phyloP scores from a whole-genome alignment of 2,113 vertebrate species.

The Peromyscus maniculatus region DNA sequence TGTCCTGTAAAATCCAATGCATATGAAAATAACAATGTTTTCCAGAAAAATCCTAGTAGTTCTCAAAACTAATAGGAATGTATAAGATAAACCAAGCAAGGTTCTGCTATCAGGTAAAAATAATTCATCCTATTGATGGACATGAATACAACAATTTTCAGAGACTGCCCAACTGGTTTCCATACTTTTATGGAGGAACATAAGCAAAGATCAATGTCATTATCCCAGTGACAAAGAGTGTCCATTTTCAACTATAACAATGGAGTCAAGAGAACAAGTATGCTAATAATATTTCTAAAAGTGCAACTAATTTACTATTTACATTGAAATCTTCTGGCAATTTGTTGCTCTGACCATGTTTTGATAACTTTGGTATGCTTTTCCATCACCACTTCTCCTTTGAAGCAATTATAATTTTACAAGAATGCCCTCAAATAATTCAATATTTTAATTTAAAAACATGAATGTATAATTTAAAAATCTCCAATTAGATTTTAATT shows the following conservation, averaged over 20 bases:
- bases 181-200: background rate
- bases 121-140: background rate
- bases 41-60: conserved; percentile 7
- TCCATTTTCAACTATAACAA: background rate
- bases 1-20: background rate
- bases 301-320: background rate
- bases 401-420: background rate
- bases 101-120: conserved; percentile 62
- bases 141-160: background rate
- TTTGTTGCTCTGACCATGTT: background rate
- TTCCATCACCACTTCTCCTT: background rate
- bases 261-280: background rate
- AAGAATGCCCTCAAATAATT: background rate
- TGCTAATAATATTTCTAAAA: background rate
- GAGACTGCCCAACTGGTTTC: background rate
- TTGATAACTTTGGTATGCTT: background rate
- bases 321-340: background rate
- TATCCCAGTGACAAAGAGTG: background rate
- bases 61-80: conserved; percentile 69
- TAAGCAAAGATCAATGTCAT: background rate
- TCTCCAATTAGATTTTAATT: conserved; percentile 24
- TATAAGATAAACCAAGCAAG: conserved; percentile 68
- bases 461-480: background rate
- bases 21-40: conserved; percentile 29
- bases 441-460: background rate